phyloP scores from a whole-genome alignment of 2,888 invertebrate genomes.

The Cordylochernes scorpioides region DNA sequence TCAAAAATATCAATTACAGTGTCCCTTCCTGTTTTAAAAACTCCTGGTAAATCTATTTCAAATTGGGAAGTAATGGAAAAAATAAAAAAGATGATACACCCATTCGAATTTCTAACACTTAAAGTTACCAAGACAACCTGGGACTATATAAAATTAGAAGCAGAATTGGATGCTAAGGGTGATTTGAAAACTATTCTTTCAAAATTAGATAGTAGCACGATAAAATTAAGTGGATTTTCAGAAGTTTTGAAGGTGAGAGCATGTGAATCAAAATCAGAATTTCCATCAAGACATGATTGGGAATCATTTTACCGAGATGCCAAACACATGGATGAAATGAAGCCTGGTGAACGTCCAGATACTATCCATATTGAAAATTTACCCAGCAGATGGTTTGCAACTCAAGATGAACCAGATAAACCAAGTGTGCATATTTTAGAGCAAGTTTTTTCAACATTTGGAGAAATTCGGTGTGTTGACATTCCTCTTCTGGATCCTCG shows the following conservation, averaged over 20 bases:
- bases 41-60: constrained; percentile 51
- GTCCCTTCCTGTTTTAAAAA: constrained; percentile 30
- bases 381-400: constrained; percentile 68
- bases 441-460: constrained; percentile 62
- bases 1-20: constrained; percentile 11
- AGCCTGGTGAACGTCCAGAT: constrained; percentile 80
- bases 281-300: constrained; percentile 72
- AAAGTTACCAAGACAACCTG: constrained; percentile 58
- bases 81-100: constrained; percentile 52
- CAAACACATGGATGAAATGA: constrained; percentile 85
- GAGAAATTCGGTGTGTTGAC: constrained; percentile 59
- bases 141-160: constrained; percentile 76
- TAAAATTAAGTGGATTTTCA: constrained; percentile 59
- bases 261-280: constrained; percentile 51
- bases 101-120: constrained; percentile 54
- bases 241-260: constrained; percentile 55
- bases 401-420: constrained; percentile 23
- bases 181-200: constrained; percentile 38
- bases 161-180: constrained; percentile 45
- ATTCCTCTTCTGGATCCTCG: constrained; percentile 70
- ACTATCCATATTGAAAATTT: constrained; percentile 57
- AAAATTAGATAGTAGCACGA: constrained; percentile 45
- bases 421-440: constrained; percentile 23
- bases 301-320: constrained; percentile 84
- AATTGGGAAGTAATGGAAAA: constrained; percentile 95